Evolutionary conservation across 2,113 vertebrate species (phyloP).

Genomic region (Dasypus novemcinctus): DNA sequence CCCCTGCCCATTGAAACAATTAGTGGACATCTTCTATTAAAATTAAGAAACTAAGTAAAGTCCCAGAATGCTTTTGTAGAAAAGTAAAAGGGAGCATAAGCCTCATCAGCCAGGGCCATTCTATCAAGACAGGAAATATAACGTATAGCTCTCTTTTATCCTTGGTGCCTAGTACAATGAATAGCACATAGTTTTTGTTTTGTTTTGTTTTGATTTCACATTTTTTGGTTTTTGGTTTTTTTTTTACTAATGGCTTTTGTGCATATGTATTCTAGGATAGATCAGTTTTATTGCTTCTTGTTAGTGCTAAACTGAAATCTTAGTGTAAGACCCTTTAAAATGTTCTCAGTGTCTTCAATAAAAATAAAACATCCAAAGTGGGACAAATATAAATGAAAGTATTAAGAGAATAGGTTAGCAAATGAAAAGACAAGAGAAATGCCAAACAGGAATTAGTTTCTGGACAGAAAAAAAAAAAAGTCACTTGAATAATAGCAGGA

Average conservation of each 20-base stretch:
- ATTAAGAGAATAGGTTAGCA: background rate
- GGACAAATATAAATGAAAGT: background rate
- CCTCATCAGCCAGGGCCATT: background rate
- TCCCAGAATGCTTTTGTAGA: background rate
- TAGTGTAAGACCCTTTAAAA: background rate
- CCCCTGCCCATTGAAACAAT: background rate
- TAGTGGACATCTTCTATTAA: background rate
- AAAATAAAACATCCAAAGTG: background rate
- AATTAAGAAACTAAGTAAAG: background rate
- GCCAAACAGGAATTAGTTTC: background rate
- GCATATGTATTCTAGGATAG: too few species aligned
- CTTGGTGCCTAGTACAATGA: background rate
- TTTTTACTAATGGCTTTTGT: background rate
- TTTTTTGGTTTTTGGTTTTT: background rate
- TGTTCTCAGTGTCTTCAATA: background rate
- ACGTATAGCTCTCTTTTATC: background rate
- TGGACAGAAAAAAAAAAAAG: background rate
- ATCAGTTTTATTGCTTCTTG: background rate
- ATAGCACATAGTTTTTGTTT: background rate
- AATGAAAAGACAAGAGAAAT: background rate
- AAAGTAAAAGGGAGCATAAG: background rate
- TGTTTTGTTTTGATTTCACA: background rate
- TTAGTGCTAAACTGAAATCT: background rate
- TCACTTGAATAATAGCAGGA: background rate
- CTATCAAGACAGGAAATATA: background rate